These are phyloP conservation scores for Eira barbara DNA, from an alignment of 2,113 vertebrate genomes.

Conservation along the genomic window DNA sequence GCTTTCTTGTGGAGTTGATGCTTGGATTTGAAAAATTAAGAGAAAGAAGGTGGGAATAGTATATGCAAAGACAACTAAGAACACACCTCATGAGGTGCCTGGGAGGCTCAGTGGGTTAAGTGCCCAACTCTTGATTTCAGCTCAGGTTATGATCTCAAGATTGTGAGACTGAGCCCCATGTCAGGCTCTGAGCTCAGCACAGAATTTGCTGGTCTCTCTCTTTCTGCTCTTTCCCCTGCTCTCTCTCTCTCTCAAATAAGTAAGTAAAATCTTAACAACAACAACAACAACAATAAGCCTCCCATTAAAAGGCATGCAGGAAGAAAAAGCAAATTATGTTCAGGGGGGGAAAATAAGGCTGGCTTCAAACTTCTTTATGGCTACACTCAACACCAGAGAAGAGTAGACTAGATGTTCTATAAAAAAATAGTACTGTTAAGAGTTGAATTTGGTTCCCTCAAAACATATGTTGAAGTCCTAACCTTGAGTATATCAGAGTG, in stretches of 20 bases:
- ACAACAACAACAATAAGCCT: not conserved
- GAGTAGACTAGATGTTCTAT: not conserved
- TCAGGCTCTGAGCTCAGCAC: not conserved
- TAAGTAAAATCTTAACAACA: not conserved
- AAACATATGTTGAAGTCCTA: not conserved
- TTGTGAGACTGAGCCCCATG: not conserved
- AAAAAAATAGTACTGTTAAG: not conserved
- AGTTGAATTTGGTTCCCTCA: not conserved
- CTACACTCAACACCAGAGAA: not conserved
- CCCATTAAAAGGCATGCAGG: not conserved
- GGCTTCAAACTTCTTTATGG: not conserved
- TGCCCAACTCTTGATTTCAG: not conserved
- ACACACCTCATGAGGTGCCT: not conserved
- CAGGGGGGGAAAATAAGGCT: not conserved
- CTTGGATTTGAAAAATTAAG: conserved; percentile 5
- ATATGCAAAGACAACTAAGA: conserved; percentile 2
- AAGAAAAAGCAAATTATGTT: not conserved
- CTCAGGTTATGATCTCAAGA: not conserved
- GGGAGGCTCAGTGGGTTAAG: not conserved
- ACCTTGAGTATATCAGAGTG: not conserved
- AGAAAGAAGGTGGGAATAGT: not conserved
- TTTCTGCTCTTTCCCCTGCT: not conserved
- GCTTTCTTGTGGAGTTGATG: not conserved
- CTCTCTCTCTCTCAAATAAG: not conserved
- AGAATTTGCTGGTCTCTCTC: not conserved